Conservation (phyloP, 2,797 vertebrate genomes). For the Epinephelus malabaricus region DNA sequence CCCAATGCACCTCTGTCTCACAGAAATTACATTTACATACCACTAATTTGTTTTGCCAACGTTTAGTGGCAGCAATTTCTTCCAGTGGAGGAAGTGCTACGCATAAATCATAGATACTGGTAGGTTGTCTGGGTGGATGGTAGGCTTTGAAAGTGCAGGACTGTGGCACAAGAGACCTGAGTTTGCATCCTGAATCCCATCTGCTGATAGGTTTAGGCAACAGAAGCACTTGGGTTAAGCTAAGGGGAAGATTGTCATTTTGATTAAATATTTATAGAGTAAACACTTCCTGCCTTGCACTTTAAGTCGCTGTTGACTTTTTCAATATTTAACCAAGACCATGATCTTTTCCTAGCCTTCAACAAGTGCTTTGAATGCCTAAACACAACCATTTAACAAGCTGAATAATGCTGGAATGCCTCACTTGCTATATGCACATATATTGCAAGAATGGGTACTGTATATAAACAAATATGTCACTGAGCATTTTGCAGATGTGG, state of each 20-base stretch:
- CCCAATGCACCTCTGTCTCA: background rate
- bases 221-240: slow-evolving; percentile 3
- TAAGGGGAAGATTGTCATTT: background rate
- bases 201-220: background rate
- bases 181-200: slow-evolving; percentile 10
- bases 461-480: too few relatives aligned
- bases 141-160: background rate
- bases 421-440: background rate
- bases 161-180: background rate
- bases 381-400: background rate
- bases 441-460: background rate
- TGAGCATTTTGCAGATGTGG: too few relatives aligned
- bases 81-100: background rate
- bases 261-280: slow-evolving; percentile 7
- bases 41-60: background rate
- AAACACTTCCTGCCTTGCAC: background rate
- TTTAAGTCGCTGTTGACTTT: slow-evolving; percentile 14
- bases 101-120: background rate
- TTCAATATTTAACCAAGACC: slow-evolving; percentile 17
- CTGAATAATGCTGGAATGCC: slow-evolving; percentile 3
- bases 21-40: background rate
- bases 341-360: slow-evolving; percentile 8
- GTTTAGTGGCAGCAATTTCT: background rate
- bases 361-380: background rate
- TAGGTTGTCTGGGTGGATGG: background rate